phyloP scores from a whole-genome alignment of 2,797 vertebrate species.

The Cyclura pinguis region DNA sequence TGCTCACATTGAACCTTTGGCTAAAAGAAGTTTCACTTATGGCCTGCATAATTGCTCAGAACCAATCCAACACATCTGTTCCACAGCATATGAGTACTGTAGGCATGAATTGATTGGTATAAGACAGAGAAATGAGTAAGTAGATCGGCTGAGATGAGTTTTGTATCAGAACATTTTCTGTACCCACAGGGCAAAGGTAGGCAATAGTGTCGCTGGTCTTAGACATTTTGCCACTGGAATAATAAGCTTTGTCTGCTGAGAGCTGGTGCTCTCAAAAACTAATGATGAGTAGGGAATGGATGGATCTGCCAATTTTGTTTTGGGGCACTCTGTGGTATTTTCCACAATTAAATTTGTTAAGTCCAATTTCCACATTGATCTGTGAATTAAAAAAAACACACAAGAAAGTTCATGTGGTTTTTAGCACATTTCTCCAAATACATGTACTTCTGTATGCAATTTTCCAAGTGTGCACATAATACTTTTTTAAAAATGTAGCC shows the following conservation, averaged over 20 bases:
- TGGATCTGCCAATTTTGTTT: too few relatives aligned
- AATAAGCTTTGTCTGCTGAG: too few relatives aligned
- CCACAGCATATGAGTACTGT: too few relatives aligned
- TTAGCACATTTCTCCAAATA: not conserved
- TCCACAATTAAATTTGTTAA: too few relatives aligned
- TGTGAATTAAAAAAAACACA: too few relatives aligned
- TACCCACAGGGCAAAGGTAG: not conserved
- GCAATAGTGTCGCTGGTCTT: not conserved
- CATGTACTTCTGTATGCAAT: not conserved
- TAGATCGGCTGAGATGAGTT: not conserved
- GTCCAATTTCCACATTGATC: too few relatives aligned
- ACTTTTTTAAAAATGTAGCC: not conserved
- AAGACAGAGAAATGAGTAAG: not conserved
- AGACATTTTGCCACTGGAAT: not conserved
- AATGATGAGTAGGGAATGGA: too few relatives aligned
- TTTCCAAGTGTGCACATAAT: not conserved
- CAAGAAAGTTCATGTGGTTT: too few relatives aligned
- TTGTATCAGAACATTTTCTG: not conserved
- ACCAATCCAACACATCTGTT: not conserved
- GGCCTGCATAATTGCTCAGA: not conserved
- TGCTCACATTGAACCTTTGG: not conserved
- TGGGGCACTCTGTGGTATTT: too few relatives aligned
- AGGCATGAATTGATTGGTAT: not conserved
- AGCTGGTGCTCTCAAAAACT: not conserved
- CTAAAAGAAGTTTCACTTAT: not conserved